Percentiles rank a stretch among this genome's conserved stretches.
Evolutionary conservation across 2,888 invertebrate species (phyloP).

Genomic region (Isoperla grammatica): DNA sequence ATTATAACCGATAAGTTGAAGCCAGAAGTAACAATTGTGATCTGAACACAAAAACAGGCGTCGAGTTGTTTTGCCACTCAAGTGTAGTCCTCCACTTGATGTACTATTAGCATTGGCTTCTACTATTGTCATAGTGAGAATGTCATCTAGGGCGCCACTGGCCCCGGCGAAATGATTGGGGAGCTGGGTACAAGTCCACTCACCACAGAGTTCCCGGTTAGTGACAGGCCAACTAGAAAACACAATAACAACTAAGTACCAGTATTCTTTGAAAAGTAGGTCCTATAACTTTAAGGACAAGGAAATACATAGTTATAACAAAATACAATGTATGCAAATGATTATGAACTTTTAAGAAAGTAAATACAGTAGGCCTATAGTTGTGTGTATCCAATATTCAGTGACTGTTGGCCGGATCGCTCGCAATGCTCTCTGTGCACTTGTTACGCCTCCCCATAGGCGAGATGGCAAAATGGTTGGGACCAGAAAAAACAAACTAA

Average conservation of each 20-base stretch:
- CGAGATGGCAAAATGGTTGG: no score
- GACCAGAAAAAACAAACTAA: no score
- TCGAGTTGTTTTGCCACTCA: constrained; percentile 16
- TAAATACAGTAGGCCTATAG: no score
- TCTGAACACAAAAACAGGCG: neutral
- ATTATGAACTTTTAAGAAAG: no score
- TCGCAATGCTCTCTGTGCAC: no score
- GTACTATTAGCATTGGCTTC: constrained; percentile 22
- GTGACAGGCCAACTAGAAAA: constrained; percentile 24
- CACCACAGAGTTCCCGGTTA: constrained; percentile 27
- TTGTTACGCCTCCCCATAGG: no score
- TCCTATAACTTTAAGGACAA: no score
- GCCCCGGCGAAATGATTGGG: constrained; percentile 28
- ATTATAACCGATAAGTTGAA: constrained; percentile 5
- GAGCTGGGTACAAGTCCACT: constrained; percentile 26
- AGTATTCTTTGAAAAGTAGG: neutral
- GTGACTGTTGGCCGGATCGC: no score
- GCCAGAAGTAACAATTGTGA: neutral
- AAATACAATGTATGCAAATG: no score
- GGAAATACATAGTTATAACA: no score
- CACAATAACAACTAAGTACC: neutral
- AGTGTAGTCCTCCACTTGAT: constrained; percentile 19
- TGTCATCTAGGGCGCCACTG: constrained; percentile 26
- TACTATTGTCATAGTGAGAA: constrained; percentile 23
- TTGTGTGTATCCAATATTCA: no score